A percentile compares a stretch with the other conserved stretches of the same genome.
Evolutionary conservation across 2,113 vertebrate genomes (phyloP).

Genomic region (Lamprologus ornatipinnis): DNA sequence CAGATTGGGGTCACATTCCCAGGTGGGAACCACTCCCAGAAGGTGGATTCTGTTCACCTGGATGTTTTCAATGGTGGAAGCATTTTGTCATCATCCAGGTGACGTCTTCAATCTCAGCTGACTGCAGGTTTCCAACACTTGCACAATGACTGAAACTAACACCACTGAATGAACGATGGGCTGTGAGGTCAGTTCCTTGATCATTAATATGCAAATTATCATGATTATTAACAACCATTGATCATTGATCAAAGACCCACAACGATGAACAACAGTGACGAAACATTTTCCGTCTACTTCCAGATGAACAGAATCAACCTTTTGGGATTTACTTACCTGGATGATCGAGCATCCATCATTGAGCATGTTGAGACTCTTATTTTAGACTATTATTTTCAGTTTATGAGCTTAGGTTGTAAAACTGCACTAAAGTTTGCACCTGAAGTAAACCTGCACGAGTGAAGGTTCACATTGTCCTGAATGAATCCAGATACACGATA

Average conservation of each 20-base stretch:
- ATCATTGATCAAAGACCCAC: background rate
- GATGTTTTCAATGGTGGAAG: background rate
- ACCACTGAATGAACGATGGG: background rate
- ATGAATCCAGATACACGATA: background rate
- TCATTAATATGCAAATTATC: background rate
- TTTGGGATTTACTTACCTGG: background rate
- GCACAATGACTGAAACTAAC: background rate
- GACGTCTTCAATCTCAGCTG: background rate
- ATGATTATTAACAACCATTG: background rate
- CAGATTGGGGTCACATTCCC: background rate
- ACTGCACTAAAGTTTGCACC: background rate
- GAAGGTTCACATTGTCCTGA: background rate
- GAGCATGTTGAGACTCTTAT: background rate
- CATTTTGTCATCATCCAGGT: background rate
- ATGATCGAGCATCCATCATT: background rate
- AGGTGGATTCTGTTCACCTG: background rate
- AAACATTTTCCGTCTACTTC: background rate
- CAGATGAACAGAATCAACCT: background rate
- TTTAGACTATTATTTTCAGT: background rate
- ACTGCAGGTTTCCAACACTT: background rate
- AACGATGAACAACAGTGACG: accelerated
- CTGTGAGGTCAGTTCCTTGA: background rate
- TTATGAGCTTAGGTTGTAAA: background rate
- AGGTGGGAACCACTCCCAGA: background rate
- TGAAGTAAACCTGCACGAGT: background rate